Base-by-base conservation (phyloP, 2,113 vertebrate species). In the Haemorhous mexicanus region DNA sequence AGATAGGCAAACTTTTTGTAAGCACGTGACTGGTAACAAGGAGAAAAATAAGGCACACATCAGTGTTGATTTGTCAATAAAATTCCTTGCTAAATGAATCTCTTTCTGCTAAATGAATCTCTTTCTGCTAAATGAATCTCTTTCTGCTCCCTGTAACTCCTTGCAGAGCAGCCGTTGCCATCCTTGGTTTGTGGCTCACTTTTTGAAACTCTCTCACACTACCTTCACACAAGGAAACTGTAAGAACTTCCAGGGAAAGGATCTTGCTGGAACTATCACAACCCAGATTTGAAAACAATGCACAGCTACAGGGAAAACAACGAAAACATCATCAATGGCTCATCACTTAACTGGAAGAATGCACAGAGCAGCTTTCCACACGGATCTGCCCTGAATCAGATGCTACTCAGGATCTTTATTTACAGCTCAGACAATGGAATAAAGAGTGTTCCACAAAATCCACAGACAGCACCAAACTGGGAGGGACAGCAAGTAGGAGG, bases 321-420 rank as follows among this genome's bases (percentile, higher is more conserved):
- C 1, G 3, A 55, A 78, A 55, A 6, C 11, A 15, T 41, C 47
- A 50, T 32, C 67, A 87, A 75, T 56, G 10, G 13, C 49, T 79
- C 23, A 35, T n/a, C 62, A 46, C 20, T 62, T 70, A 84, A 70
- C 63, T 37, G 33, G 52, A 84, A 89, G 18, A 58, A 66, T 9
- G 14, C 23, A 72, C 0, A 72, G 10, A 61, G 33, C 1, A 1
- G 18, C 1, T 0, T 55, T 87, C 47, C 70, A 30, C 41, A 77
- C 84, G 37, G 43, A 90, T 69, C 46, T 89, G 44, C 12, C 55
- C 50, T 86, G 53, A 75, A 78, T 72, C 49, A 76, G 35, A 41
- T 4, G 3, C 72, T 74, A 37, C 47, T 67, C 81, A 78, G 5
- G 59, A 67, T 33, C 89, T 95, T 89, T 53, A 43, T 55, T 59